Evolutionary conservation across 1,140 invertebrate genomes (phyloP).

Genomic region (Drosophila leontia): DNA sequence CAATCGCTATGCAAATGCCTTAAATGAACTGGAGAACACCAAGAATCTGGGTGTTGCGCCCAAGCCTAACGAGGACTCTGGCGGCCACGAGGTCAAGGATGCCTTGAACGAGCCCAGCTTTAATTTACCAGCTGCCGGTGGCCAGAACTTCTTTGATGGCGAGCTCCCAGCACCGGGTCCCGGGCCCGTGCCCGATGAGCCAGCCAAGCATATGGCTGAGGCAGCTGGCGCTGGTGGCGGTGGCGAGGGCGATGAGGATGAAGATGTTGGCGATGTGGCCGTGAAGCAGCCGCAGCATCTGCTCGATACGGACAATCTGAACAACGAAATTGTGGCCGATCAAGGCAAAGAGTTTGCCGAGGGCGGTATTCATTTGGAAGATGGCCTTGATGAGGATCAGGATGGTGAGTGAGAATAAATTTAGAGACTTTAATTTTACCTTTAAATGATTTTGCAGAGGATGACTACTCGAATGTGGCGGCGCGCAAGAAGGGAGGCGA

Average conservation of each 20-base stretch:
- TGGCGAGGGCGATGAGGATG: slow-evolving; percentile 72
- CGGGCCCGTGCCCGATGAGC: slow-evolving; percentile 28
- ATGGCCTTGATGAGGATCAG: slow-evolving; percentile 80
- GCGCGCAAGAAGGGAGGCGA: slow-evolving; percentile 71
- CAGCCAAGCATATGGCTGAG: slow-evolving; percentile 53
- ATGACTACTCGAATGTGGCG: slow-evolving; percentile 75
- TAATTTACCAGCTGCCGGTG: slow-evolving; percentile 71
- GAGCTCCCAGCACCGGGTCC: slow-evolving; percentile 50
- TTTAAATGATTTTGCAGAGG: slow-evolving; percentile 52
- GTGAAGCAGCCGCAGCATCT: slow-evolving; percentile 74
- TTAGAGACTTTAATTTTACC: background rate
- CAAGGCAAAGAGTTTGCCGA: slow-evolving; percentile 84
- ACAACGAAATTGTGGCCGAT: slow-evolving; percentile 82
- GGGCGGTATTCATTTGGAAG: slow-evolving; percentile 74
- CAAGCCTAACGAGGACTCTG: slow-evolving; percentile 67
- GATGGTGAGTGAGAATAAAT: slow-evolving; percentile 61
- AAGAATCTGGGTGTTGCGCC: slow-evolving; percentile 58
- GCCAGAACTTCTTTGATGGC: slow-evolving; percentile 73
- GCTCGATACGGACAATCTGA: slow-evolving; percentile 75
- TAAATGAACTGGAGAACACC: slow-evolving; percentile 61
- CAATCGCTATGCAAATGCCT: slow-evolving; percentile 79
- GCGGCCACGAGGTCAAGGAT: slow-evolving; percentile 82
- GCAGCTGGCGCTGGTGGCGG: slow-evolving; percentile 49
- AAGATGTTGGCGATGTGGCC: slow-evolving; percentile 76
- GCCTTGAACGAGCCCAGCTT: slow-evolving; percentile 78